These are phyloP conservation scores for Panthera tigris DNA, from an alignment of 2,113 vertebrate species.

Conservation along the genomic window DNA sequence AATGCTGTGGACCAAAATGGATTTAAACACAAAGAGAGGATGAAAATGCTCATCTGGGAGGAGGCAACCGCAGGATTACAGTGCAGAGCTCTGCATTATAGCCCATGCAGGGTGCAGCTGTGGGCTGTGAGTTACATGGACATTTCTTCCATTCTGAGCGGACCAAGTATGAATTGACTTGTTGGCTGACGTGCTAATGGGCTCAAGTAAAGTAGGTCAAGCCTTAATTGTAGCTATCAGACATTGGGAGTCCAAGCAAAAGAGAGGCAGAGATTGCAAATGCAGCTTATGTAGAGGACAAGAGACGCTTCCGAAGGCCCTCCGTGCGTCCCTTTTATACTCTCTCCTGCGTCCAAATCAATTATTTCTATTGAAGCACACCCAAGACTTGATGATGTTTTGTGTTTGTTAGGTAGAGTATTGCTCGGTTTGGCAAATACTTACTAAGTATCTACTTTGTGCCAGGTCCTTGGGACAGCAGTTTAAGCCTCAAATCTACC, in stretches of 20 bases:
- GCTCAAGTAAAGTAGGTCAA: slow-evolving; percentile 2
- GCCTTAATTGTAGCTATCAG: not conserved
- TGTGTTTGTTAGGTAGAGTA: not conserved
- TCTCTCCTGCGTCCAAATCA: not conserved
- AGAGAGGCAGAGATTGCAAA: not conserved
- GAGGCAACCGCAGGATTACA: not conserved
- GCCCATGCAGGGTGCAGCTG: not conserved
- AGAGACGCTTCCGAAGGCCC: not conserved
- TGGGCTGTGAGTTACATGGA: not conserved
- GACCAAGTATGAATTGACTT: slow-evolving; percentile 11
- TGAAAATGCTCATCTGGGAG: not conserved
- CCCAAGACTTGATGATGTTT: not conserved
- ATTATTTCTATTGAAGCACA: not conserved
- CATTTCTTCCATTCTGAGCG: not conserved
- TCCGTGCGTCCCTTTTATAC: rapidly evolving
- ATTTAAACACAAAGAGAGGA: not conserved
- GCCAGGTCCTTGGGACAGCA: not conserved
- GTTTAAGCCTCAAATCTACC: not conserved
- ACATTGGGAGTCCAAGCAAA: not conserved
- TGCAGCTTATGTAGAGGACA: not conserved
- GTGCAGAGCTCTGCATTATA: not conserved
- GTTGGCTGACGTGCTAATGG: not conserved
- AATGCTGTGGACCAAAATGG: not conserved
- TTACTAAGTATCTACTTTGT: not conserved
- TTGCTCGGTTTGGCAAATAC: not conserved